Evolutionary conservation across 2,888 invertebrate genomes (phyloP).

Genomic region (Pristionchus entomophagus): DNA sequence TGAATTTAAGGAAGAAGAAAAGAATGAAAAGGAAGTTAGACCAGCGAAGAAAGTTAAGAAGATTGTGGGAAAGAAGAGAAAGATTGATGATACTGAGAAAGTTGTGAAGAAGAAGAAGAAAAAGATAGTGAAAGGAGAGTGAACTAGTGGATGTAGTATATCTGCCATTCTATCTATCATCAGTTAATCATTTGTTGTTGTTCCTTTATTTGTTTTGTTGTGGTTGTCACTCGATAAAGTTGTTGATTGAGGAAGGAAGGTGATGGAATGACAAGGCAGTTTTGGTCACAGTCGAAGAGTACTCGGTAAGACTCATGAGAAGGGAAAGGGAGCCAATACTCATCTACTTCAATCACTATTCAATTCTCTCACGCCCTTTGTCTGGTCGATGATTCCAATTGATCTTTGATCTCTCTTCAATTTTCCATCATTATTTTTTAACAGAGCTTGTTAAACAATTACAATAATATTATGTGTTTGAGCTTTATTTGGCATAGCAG

Average conservation of each 20-base stretch:
- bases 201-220: conserved; percentile 19
- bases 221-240: not conserved
- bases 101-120: conserved; percentile 31
- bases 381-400: not conserved
- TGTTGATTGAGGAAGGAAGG: not conserved
- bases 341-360: not conserved
- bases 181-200: not conserved
- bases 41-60: conserved; percentile 19
- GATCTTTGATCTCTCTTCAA: conserved; percentile 25
- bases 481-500: too few relatives aligned
- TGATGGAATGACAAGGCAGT: not conserved
- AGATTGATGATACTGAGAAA: not conserved
- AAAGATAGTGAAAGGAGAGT: not conserved
- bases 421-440: too few relatives aligned
- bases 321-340: not conserved
- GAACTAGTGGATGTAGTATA: not conserved
- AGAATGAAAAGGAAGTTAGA: not conserved
- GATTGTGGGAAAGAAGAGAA: conserved; percentile 17
- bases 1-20: not conserved
- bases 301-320: conserved; percentile 22
- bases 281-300: conserved; percentile 1
- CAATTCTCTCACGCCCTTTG: not conserved
- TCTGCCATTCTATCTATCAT: not conserved
- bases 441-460: too few relatives aligned
- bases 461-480: too few relatives aligned